Percentiles rank a stretch among this genome's conserved stretches.
These are phyloP conservation scores for Gorilla gorilla DNA, from an alignment of 2,113 vertebrate genomes.

Conservation along the genomic window DNA sequence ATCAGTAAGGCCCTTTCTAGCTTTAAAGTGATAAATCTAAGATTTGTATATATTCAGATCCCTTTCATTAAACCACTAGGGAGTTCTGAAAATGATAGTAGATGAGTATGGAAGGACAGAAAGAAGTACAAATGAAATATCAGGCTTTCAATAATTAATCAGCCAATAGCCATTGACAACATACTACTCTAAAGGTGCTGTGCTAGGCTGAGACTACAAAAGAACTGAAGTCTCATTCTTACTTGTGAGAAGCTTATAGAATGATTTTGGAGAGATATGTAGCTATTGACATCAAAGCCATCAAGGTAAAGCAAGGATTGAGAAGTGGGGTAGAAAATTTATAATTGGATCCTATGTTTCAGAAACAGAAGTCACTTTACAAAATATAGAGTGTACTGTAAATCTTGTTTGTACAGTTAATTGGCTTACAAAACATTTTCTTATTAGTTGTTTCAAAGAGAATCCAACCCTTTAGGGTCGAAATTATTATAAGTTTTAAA, in stretches of 20 bases:
- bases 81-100: not conserved
- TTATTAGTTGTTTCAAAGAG: not conserved
- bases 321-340: not conserved
- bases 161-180: not conserved
- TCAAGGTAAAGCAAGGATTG: not conserved
- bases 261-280: not conserved
- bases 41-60: not conserved
- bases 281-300: not conserved
- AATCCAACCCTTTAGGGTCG: not conserved
- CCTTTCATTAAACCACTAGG: not conserved
- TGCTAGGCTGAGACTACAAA: not conserved
- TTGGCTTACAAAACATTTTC: not conserved
- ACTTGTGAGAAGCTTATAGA: not conserved
- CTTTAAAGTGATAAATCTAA: not conserved
- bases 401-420: not conserved
- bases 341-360: not conserved
- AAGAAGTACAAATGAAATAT: not conserved
- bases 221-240: not conserved
- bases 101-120: not conserved
- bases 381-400: not conserved
- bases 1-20: not conserved
- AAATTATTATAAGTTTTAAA: not conserved
- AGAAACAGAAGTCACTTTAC: not conserved
- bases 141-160: not conserved
- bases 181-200: not conserved